Evolutionary conservation across 2,797 vertebrate genomes (phyloP), one percentile per base, ranked within the genome.

Genomic region (Ptychadena robeensis): DNA sequence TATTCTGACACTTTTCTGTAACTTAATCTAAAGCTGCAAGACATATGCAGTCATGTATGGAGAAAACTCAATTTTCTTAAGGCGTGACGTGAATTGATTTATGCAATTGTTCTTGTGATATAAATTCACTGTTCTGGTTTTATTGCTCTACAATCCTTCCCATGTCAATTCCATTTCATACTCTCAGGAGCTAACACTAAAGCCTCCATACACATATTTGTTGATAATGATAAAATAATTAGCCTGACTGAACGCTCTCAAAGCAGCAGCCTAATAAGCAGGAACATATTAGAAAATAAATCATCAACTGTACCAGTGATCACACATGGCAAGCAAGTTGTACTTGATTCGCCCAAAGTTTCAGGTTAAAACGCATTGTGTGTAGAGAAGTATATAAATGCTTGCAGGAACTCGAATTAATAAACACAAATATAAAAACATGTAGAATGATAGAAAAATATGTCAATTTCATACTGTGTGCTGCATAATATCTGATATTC

Each of bases 31-130:
- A 76, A 34, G 38, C 72, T 82, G 28, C 59, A 32, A 81, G 73
- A 59, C 80, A 76, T 35, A 68, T 61, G 80, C 61, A 69, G 64
- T 82, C 72, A 69, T 76, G 80, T 76, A 82, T 82, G 80, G 65
- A 76, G 80, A 70, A 82, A 82, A 76, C 73, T 82, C 65, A 82
- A 76, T 69, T 82, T 75, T 63, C 48, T 69, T 69, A 75, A 69
- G 40, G 71, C 59, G 68, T 27, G 22, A 53, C 57, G 28, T 69
- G 34, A 68, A 82, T 59, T 81, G 80, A 81, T 73, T 81, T 73
- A 81, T 67, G 70, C 28, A 44, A 81, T 53, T 68, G 64, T 75
- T 75, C 65, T 35, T 69, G 64, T 68, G 40, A 82, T 69, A 76
- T 32, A 66, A 68, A 82, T 69, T 63, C 48, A 63, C 3, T 73